Evolutionary conservation across 2,113 vertebrate species (phyloP), one percentile per base, ranked within the genome.

Genomic region (Heterocephalus glaber): DNA sequence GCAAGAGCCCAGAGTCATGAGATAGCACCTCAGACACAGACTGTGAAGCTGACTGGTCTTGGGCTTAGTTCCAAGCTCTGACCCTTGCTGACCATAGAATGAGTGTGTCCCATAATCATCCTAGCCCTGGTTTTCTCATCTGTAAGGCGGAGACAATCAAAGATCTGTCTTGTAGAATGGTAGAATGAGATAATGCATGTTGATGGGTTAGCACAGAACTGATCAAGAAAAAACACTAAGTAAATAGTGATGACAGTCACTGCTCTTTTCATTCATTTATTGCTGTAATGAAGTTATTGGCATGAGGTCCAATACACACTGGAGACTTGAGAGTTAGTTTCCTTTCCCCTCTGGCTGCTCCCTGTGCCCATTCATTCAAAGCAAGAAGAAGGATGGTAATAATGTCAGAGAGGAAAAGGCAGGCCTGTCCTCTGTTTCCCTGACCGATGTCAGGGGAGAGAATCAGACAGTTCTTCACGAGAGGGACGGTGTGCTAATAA

Each of bases 401-500:
- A 30, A 19, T 13, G 17, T 91, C 47, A 74, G 54, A 61, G 38
- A 79, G 41, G 47, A 52, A 81, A 74, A 47, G 66, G 52, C n/a
- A 63, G 61, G 8, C 13, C 3, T 76, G 58, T 54, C 26, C 35
- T 76, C 24, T 35, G 30, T 22, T n/a, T 61, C 66, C 7, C 35
- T 77, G 61, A 47, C 11, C 8, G 10, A 52, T 87, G 76, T 84
- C 56, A 68, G 7, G 91, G 2, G 35, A 92, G 63, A 22, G 28
- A 94, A 47, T 52, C 33, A 2, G 8, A 44, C 12, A 47, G 61
- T 90, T 84, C 30, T 85, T 63, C n/a, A 90, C 63, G 80, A 86
- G 12, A 68, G 24, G 85, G n/a, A 63, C 9, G 11, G 77, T 0
- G 61, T 83, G 94, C 66, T 95, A 96, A 97, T 95, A 84, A 93